Evolutionary conservation across 2,113 vertebrate species (phyloP).

Genomic region (Chaetodon auriga): DNA sequence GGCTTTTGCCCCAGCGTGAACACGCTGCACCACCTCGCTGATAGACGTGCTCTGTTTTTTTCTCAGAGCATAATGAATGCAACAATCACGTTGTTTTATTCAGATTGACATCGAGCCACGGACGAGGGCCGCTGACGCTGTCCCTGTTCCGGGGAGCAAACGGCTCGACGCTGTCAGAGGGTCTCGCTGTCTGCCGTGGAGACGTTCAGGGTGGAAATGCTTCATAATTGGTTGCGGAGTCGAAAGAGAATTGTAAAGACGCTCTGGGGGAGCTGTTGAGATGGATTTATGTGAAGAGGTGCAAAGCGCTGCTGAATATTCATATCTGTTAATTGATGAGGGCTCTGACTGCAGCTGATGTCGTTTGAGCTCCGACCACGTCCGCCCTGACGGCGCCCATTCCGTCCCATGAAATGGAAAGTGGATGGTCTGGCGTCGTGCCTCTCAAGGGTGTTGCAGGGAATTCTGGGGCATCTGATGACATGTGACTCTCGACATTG

Average conservation of each 20-base stretch:
- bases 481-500: background rate
- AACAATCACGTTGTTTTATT: slow-evolving; percentile 48
- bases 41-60: background rate
- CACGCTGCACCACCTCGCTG: slow-evolving; percentile 10
- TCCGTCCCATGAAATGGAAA: background rate
- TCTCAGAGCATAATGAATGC: slow-evolving; percentile 30
- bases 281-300: slow-evolving; percentile 63
- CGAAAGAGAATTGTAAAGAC: slow-evolving; percentile 11
- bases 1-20: slow-evolving; percentile 34
- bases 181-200: slow-evolving; percentile 7
- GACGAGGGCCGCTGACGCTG: slow-evolving; percentile 9
- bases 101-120: slow-evolving; percentile 42
- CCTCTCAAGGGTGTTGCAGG: background rate
- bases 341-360: slow-evolving; percentile 49
- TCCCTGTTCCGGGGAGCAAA: slow-evolving; percentile 23
- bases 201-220: slow-evolving; percentile 24
- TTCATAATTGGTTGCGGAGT: slow-evolving; percentile 46
- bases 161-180: slow-evolving; percentile 27
- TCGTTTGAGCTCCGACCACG: slow-evolving; percentile 37
- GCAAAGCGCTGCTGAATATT: slow-evolving; percentile 63
- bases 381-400: background rate
- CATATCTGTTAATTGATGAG: slow-evolving; percentile 48
- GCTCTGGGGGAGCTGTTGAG: slow-evolving; percentile 29
- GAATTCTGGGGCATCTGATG: background rate
- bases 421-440: background rate